Evolutionary conservation across 2,888 invertebrate species (phyloP), one percentile per base, ranked within the genome.

Genomic region (Acanthococcus lagerstroemiae): DNA sequence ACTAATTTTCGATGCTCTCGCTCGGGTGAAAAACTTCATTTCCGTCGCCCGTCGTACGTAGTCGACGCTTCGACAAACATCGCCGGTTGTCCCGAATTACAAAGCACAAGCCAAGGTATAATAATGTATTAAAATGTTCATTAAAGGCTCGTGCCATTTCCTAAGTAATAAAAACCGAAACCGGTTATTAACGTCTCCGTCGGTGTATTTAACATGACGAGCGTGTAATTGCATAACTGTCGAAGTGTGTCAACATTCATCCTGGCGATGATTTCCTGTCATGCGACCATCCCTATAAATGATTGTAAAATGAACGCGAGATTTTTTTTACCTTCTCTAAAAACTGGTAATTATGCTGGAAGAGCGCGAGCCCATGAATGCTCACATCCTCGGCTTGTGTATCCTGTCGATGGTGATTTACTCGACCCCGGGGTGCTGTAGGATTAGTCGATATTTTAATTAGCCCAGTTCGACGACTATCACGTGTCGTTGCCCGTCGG

Each of bases 221-320:
- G 63, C 63, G 54, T 63, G 63, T 63, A 63, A 63, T 63, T 63
- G 63, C 63, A 15, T 54, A 63, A 63, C 63, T 63, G 63, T 63
- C 63, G 63, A 63, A 63, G 63, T 63, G 63, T 63, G 63, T 63
- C 63, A 63, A 61, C 63, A 63, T 52, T 24, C 63, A 54, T 63
- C 63, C 63, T 63, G 63, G 54, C 37, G 22, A 63, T 63, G 63
- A 63, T 63, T 63, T 63, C 63, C 63, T 63, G 54, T 63, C 63
- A 54, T 63, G 63, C 63, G 63, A 63, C 63, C 52, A 63, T 63
- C 54, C 54, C 44, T 21, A 27, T 22, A 27, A 19, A 45, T 60
- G 5, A 17, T 27, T 25, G 19, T 37, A 19, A 17, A 37, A 12
- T n/a, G 45, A 45, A 17, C 25, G 24, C 46, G 24, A 26, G 22